A percentile compares a stretch with the other conserved stretches of the same genome.
These are phyloP conservation scores for Phengaris arion DNA, from an alignment of 2,888 invertebrate species.

Conservation along the genomic window DNA sequence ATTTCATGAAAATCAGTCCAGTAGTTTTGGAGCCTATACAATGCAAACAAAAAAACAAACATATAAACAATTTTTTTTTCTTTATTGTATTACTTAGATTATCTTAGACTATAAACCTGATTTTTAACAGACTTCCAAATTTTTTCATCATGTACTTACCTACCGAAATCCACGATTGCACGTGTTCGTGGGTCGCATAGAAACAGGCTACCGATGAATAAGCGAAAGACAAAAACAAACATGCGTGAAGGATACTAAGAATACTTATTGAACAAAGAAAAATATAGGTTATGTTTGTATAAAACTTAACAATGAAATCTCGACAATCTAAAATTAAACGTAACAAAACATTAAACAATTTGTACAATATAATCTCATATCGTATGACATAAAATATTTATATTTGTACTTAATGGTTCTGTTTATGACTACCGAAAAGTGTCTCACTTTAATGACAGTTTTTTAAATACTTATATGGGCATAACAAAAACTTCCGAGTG, in stretches of 20 bases:
- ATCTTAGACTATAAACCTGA: background rate
- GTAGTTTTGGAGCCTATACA: no score
- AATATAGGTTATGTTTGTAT: constrained; percentile 2
- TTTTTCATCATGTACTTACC: background rate
- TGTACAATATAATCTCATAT: background rate
- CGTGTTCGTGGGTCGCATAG: background rate
- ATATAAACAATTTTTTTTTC: no score
- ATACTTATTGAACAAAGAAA: constrained; percentile 5
- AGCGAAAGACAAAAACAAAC: background rate
- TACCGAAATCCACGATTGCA: background rate
- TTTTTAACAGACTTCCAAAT: background rate
- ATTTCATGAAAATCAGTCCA: no score
- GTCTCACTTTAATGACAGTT: background rate
- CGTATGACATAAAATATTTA: background rate
- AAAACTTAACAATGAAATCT: background rate
- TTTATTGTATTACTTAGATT: no score
- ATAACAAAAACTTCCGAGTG: no score
- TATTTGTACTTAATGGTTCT: background rate
- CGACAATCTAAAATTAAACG: background rate
- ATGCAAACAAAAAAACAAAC: no score
- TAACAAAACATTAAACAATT: background rate
- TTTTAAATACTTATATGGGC: background rate
- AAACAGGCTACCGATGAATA: constrained; percentile 5
- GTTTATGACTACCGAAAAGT: background rate
- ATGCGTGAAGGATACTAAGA: background rate